Evolutionary conservation across 2,797 vertebrate species (phyloP), one percentile per base, ranked within the genome.

Genomic region (Anguilla pacifica): DNA sequence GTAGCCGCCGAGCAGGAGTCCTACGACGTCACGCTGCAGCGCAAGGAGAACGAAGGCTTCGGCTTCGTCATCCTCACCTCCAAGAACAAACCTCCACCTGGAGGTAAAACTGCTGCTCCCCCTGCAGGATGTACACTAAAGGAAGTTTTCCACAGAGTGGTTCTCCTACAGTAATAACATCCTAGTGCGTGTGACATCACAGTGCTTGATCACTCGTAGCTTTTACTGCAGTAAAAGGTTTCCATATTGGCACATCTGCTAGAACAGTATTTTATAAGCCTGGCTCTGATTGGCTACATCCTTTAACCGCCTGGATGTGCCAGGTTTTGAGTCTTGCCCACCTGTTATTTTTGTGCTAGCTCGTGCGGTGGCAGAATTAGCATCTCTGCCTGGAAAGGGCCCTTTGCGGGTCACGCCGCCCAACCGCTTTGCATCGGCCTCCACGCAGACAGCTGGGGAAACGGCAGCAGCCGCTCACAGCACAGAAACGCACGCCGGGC

Each of bases 1-100:
- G 91, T 61, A 92, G 91, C 53, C 19, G 79, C 94, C 0, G 93
- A 93, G 1, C 93, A 93, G 0, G 98, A 98, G 89, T 93, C 96
- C 87, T 99, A 98, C 0, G 97, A 99, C 0, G 94, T 99, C 77
- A 93, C 96, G 31, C 94, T 99, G 91, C 97, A 98, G 87, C 95
- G 98, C 84, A 97, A 95, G 90, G 98, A 99, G 93, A 98, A 96
- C 0, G 98, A 99, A 92, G 99, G 99, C 11, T 99, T 99, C 57
- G 99, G 99, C 67, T 99, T 99, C 0, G 98, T 99, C 91, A 99
- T 99, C 92, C 97, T 99, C 90, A 99, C 99, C 7, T 99, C 99
- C 0, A 99, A 99, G 94, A 98, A 94, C 95, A 99, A 98, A 91
- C 98, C 98, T 61, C 98, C 98, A 3, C 97, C 98, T 2, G 98